Percentiles rank a stretch among this genome's conserved stretches.
These are phyloP conservation scores for Mus minutoides DNA, from an alignment of 2,797 vertebrate species.

Conservation along the genomic window DNA sequence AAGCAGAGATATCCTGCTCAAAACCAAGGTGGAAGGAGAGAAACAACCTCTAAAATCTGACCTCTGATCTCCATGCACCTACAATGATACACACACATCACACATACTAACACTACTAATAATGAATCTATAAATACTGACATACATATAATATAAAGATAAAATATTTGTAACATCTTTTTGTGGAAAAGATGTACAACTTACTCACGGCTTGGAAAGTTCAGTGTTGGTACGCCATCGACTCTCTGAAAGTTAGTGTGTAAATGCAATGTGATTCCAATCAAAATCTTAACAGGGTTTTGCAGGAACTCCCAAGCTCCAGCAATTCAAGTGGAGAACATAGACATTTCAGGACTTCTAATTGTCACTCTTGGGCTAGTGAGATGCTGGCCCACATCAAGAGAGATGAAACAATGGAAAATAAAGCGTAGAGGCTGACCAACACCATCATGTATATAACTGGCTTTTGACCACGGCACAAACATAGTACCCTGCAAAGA, in stretches of 20 bases:
- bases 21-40: not conserved
- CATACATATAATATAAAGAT: not conserved
- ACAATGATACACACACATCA: not conserved
- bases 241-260: not conserved
- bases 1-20: not conserved
- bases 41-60: not conserved
- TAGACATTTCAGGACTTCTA: not conserved
- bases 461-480: not conserved
- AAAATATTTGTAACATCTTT: not conserved
- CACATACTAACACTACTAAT: not conserved
- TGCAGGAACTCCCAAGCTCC: not conserved
- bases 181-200: not conserved
- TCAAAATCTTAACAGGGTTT: not conserved
- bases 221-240: not conserved
- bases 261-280: slow-evolving; percentile 3
- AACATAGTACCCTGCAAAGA: not conserved
- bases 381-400: not conserved
- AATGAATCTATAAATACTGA: not conserved
- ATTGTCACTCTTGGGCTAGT: not conserved
- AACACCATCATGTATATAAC: not conserved
- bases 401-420: not conserved
- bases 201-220: not conserved
- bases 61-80: too few relatives aligned
- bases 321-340: not conserved
- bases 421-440: not conserved